Evolutionary conservation across 92 coral and sea anemone species (phyloP), one percentile per base, ranked within the genome.

Genomic region (Actinernus sp.): DNA sequence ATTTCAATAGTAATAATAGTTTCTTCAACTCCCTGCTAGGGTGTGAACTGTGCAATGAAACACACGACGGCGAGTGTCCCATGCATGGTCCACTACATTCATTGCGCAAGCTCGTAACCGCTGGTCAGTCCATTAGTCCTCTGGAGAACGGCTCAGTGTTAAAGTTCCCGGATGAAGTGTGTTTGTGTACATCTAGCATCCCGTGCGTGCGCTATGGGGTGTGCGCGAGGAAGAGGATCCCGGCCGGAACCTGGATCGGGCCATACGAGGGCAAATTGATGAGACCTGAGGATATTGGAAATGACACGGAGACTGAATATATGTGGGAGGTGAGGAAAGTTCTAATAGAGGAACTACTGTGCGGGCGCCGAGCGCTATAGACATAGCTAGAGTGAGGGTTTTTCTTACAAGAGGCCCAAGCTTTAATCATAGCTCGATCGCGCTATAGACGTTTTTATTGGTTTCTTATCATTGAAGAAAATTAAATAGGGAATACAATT

Each of bases 211-310:
- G 81, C 48, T 95, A 95, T 68, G 99, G 99, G 0, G 99, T 95
- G 11, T 95, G 99, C 61, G 99, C 99, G 30, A 65, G 97, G 36
- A 89, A 86, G 65, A 72, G 96, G 16, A 95, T 95, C 45, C 97
- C 97, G n/a, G 91, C 97, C 21, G 99, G 99, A 3, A 95, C 99
- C 13, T 95, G 99, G 99, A 95, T 95, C 31, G 99, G 99, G 17
- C 99, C 99, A 14, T 95, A 95, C 49, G 99, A 95, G 58, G 99
- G 99, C 53, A 95, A 89, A 62, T 84, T 95, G 65, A 92, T 95
- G 39, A 83, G 99, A 82, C 99, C 99, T 1, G 99, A 95, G 67
- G 95, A 95, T 64, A 84, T 95, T 63, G 84, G 47, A 30, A 67
- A 62, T 53, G 78, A 73, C 53, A 95, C 97, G 2, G 97, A 91